A percentile compares a stretch with the other conserved stretches of the same genome.
Evolutionary conservation across 1,140 invertebrate species (phyloP).

Genomic region (Cydia fagiglandana): DNA sequence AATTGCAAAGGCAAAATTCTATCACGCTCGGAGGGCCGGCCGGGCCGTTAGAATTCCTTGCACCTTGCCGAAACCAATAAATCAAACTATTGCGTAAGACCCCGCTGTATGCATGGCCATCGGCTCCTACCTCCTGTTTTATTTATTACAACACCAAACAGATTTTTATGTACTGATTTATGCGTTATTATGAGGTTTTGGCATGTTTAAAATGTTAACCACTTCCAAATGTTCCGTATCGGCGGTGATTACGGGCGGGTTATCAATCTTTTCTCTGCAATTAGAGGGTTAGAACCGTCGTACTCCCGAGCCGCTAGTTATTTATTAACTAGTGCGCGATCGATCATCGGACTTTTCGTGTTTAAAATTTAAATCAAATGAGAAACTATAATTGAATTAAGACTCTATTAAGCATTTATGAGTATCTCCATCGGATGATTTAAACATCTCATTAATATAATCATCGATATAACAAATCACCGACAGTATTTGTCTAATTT

Average conservation of each 20-base stretch:
- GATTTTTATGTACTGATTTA: conserved; percentile 64
- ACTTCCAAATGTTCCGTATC: conserved; percentile 37
- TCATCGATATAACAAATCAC: conserved; percentile 30
- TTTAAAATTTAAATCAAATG: neutral
- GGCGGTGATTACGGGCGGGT: conserved; percentile 36
- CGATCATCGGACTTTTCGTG: conserved; percentile 11
- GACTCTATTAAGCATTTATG: conserved; percentile 19
- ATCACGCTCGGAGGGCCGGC: conserved; percentile 59
- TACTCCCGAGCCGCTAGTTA: neutral
- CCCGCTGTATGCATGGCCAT: conserved; percentile 66
- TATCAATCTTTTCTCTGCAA: conserved; percentile 32
- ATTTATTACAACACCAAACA: conserved; percentile 66
- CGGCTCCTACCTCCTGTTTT: conserved; percentile 52
- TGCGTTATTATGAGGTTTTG: conserved; percentile 40
- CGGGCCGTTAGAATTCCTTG: conserved; percentile 57
- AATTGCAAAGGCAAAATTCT: conserved; percentile 65
- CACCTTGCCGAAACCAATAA: conserved; percentile 72
- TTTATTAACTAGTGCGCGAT: conserved; percentile 17
- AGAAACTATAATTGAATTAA: conserved; percentile 6
- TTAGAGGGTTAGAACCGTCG: conserved; percentile 25
- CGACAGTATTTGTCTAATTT: conserved; percentile 21
- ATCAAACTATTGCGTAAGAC: conserved; percentile 73
- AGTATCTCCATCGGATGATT: neutral
- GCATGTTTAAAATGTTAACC: conserved; percentile 41
- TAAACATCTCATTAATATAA: conserved; percentile 16